Base-by-base conservation (phyloP, 2,888 invertebrate genomes). In the Papilio protenor region DNA sequence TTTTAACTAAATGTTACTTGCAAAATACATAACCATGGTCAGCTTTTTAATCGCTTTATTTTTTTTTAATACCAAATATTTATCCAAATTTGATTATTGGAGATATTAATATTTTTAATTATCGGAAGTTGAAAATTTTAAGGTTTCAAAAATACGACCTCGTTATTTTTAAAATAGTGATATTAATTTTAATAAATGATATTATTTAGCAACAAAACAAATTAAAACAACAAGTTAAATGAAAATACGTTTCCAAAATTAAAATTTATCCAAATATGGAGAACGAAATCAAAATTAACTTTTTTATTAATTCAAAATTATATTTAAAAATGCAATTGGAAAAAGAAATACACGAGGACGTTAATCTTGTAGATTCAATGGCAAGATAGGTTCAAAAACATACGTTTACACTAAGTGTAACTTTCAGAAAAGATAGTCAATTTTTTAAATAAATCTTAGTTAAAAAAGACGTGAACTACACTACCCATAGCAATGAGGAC, bases 201-300 rank as follows among this genome's bases (percentile, higher is more conserved):
- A 33, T 2, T 33, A 45, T 10, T 45, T n/a, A 40, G 21, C 12
- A 64, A 64, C 33, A 11, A 66, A n/a, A 18, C 11, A 4, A n/a
- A 11, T n/a, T 8, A n/a, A 1, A 45, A n/a, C 12, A 45, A 40
- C 33, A n/a, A 21, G 45, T 40, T 66, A 45, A 16, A 45, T 11
- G n/a, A 66, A 45, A 66, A 66, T 66, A 66, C 18, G 1, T 5
- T n/a, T 66, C 21, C n/a, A 66, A 66, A 66, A 66, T 27, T 61
- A 27, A 27, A 61, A 33, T 21, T 61, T 27, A 23, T 23, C 59
- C 61, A 5, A 61, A 61, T 27, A 21, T 16, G 16, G 27, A 61
- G 16, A 59, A 1, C 8, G 27, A 33, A 40, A n/a, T 33, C 4
- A 16, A 40, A 33, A 64, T 6, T 27, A 33, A 33, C 18, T 40